Percentiles rank a stretch among this genome's conserved stretches.
Evolutionary conservation across 2,113 vertebrate species (phyloP).

Genomic region (Elaphurus davidianus): DNA sequence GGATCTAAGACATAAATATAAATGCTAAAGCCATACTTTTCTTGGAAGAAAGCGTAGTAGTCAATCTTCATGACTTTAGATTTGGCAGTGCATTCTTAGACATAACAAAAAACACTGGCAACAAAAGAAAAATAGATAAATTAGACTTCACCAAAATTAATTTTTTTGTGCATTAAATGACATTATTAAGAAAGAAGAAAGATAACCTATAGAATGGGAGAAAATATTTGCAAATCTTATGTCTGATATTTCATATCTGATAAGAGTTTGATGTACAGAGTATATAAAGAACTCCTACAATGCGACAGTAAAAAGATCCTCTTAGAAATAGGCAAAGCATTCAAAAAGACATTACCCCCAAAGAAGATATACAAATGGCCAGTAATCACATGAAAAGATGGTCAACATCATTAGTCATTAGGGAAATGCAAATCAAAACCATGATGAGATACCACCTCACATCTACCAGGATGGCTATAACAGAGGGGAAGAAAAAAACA

Average conservation of each 20-base stretch:
- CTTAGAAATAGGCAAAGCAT: not conserved
- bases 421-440: not conserved
- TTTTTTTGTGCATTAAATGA: not conserved
- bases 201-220: not conserved
- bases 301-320: not conserved
- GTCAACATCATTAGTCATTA: not conserved
- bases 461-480: not conserved
- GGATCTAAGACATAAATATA: not conserved
- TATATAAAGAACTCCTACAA: not conserved
- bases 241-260: not conserved
- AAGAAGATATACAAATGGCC: not conserved
- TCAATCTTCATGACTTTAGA: not conserved
- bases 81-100: not conserved
- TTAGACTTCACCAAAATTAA: not conserved
- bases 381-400: not conserved
- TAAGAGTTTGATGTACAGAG: not conserved
- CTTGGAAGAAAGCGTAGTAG: not conserved
- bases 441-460: not conserved
- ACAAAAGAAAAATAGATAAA: not conserved
- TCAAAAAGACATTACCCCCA: not conserved
- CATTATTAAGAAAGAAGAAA: not conserved
- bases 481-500: not conserved
- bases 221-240: not conserved
- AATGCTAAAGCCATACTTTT: not conserved
- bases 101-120: not conserved